Evolutionary conservation across 2,888 invertebrate species (phyloP).

Genomic region (Tenodera sinensis): DNA sequence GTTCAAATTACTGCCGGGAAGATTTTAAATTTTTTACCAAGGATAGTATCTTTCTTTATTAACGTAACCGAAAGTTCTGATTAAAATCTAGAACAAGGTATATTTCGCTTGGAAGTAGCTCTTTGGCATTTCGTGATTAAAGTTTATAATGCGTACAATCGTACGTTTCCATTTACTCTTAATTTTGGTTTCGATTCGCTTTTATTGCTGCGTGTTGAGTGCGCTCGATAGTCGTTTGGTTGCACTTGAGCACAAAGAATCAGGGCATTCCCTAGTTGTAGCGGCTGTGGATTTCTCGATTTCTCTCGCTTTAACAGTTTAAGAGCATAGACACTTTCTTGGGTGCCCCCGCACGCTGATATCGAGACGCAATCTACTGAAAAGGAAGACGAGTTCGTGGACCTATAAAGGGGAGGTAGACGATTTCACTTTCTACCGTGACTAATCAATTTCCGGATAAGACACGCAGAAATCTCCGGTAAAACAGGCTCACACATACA

Average conservation of each 20-base stretch:
- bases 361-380: neutral
- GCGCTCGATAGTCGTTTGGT: neutral
- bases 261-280: neutral
- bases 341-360: neutral
- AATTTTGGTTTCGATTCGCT: too few species aligned
- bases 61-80: too few species aligned
- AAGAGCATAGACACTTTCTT: neutral
- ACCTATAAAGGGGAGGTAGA: neutral
- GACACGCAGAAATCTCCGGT: neutral
- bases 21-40: too few species aligned
- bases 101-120: too few species aligned
- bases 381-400: neutral
- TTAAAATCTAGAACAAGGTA: too few species aligned
- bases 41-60: too few species aligned
- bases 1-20: too few species aligned
- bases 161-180: too few species aligned
- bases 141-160: too few species aligned
- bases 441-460: neutral
- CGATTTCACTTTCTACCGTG: neutral
- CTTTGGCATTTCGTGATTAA: too few species aligned
- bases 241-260: neutral
- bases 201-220: too few species aligned
- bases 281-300: neutral
- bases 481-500: neutral
- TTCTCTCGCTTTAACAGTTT: neutral